Conservation (phyloP, 1,140 invertebrate genomes). For the Acromyrmex charruanus region DNA sequence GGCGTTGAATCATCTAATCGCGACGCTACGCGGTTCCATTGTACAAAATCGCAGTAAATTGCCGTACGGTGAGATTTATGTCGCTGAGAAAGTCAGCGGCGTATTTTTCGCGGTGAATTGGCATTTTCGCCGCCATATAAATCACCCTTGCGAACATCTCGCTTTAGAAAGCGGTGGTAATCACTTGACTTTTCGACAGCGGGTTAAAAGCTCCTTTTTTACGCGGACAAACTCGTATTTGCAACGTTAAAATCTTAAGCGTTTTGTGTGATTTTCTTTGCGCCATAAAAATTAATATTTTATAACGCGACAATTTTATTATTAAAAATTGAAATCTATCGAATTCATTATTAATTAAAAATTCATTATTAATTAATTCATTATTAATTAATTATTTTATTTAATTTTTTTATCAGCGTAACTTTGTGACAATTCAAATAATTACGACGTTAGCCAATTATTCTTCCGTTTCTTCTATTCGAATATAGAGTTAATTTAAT, state of each 20-base stretch:
- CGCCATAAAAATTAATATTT: background rate
- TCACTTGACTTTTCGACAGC: conserved; percentile 41
- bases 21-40: conserved; percentile 24
- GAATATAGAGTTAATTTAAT: background rate
- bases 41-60: conserved; percentile 36
- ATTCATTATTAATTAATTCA: background rate
- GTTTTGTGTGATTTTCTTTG: background rate
- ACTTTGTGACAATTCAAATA: background rate
- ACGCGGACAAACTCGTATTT: background rate
- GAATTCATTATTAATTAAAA: background rate
- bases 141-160: conserved; percentile 8
- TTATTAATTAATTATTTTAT: background rate
- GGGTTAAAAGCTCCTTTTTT: conserved; percentile 35
- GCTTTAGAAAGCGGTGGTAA: conserved; percentile 41
- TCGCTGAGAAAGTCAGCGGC: conserved; percentile 43
- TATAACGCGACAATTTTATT: background rate
- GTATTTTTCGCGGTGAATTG: conserved; percentile 43
- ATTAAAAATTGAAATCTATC: background rate
- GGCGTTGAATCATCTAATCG: conserved; percentile 40
- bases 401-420: background rate
- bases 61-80: conserved; percentile 41
- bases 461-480: background rate
- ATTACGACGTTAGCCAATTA: background rate
- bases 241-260: background rate
- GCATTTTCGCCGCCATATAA: conserved; percentile 50